Conservation (phyloP, 2,797 vertebrate genomes). For the Ctenochaetus hawaiiensis region DNA sequence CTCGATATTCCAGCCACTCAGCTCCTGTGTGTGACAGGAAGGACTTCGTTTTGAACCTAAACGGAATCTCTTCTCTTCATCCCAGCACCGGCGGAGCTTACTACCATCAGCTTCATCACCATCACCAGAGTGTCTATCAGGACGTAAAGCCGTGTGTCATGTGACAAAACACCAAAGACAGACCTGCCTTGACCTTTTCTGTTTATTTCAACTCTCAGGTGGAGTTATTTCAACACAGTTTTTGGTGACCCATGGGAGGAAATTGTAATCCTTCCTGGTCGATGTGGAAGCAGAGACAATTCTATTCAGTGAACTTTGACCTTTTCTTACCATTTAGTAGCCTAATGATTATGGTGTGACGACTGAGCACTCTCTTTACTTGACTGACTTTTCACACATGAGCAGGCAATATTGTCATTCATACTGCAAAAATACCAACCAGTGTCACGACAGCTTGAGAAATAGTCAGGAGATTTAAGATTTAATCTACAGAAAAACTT, state of each 20-base stretch:
- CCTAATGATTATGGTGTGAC: not conserved
- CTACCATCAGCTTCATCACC: slow-evolving; percentile 88
- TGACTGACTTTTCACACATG: not conserved
- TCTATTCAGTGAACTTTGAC: slow-evolving; percentile 1
- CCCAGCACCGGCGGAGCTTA: slow-evolving; percentile 91
- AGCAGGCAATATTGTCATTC: slow-evolving; percentile 30
- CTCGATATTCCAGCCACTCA: slow-evolving; percentile 93
- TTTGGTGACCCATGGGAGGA: not conserved
- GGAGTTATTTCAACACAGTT: not conserved
- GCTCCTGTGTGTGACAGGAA: slow-evolving; percentile 94
- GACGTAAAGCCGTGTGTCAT: slow-evolving; percentile 97
- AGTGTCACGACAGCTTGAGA: too few relatives aligned
- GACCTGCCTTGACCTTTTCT: not conserved
- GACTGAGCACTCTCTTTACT: not conserved
- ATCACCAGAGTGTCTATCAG: slow-evolving; percentile 93
- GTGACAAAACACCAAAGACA: slow-evolving; percentile 70
- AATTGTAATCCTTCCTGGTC: not conserved
- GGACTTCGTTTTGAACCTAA: slow-evolving; percentile 96
- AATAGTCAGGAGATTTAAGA: too few relatives aligned
- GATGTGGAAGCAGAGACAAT: not conserved
- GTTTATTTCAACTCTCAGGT: not conserved
- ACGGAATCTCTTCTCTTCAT: slow-evolving; percentile 95
- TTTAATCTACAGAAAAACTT: too few relatives aligned
- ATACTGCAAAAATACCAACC: slow-evolving; percentile 4
- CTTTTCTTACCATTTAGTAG: not conserved